Evolutionary conservation across 2,888 invertebrate genomes (phyloP).

Genomic region (Drosophila subsilvestris): DNA sequence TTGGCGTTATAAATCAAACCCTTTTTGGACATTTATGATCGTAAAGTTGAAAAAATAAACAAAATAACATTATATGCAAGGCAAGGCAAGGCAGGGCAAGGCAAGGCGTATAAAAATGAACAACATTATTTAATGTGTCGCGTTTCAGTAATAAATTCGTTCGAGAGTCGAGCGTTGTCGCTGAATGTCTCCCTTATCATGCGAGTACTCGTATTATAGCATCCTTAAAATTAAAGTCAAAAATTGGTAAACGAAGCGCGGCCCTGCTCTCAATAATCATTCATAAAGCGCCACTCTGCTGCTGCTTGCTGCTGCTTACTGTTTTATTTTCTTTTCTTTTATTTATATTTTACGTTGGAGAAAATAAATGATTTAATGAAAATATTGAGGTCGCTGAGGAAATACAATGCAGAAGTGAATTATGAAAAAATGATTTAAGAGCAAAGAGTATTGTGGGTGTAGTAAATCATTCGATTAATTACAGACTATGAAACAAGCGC

Average conservation of each 20-base stretch:
- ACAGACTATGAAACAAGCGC: constrained; percentile 41
- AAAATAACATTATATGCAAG: constrained; percentile 71
- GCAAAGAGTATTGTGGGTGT: constrained; percentile 30
- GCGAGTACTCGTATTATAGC: constrained; percentile 4
- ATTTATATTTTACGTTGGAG: background rate
- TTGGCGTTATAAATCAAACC: constrained; percentile 83
- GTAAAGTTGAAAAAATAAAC: constrained; percentile 80
- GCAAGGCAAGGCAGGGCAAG: too few relatives aligned
- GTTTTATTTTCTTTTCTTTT: background rate
- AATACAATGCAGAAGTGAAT: constrained; percentile 32
- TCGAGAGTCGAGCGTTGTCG: constrained; percentile 13
- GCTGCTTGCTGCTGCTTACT: background rate
- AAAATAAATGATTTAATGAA: constrained; percentile 37
- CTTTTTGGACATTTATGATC: constrained; percentile 84
- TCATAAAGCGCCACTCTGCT: constrained; percentile 4
- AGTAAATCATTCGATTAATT: constrained; percentile 81
- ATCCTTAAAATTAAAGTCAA: constrained; percentile 21
- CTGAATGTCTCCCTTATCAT: constrained; percentile 6
- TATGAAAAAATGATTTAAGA: constrained; percentile 44
- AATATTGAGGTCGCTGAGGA: constrained; percentile 49
- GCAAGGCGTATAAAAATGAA: constrained; percentile 40
- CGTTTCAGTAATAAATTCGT: constrained; percentile 64
- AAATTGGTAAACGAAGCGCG: constrained; percentile 9
- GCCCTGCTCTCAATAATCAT: constrained; percentile 4
- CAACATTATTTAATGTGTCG: constrained; percentile 65